These are phyloP conservation scores for Oreochromis spilurus DNA, from an alignment of 2,113 vertebrate species.

Conservation along the genomic window DNA sequence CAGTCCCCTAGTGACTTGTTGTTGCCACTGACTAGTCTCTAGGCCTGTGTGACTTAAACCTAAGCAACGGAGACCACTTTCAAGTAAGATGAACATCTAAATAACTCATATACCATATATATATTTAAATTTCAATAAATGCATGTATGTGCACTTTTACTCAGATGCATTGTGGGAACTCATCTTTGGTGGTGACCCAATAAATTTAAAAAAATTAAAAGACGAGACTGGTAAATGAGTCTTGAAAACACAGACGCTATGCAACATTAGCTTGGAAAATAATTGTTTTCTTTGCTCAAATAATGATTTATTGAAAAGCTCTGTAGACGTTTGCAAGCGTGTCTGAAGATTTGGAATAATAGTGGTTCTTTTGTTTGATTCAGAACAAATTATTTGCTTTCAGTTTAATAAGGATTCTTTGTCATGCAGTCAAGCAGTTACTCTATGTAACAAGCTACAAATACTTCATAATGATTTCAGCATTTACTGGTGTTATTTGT, in stretches of 20 bases:
- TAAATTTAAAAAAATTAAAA: neutral
- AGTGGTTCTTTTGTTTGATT: neutral
- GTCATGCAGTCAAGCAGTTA: neutral
- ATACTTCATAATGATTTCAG: neutral
- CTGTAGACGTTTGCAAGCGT: neutral
- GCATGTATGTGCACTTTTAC: neutral
- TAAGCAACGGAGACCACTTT: neutral
- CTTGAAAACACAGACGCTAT: conserved; percentile 23
- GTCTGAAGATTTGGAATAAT: neutral
- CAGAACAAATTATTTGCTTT: neutral
- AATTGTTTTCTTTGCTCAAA: conserved; percentile 45
- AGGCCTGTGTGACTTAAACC: neutral
- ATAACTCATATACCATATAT: neutral
- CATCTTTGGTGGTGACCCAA: neutral
- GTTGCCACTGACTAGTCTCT: neutral
- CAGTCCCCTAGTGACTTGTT: fast-evolving
- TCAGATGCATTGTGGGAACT: neutral
- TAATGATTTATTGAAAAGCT: conserved; percentile 38
- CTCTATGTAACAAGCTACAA: neutral
- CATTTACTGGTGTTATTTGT: neutral
- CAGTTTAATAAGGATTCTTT: neutral
- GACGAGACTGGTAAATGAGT: conserved; percentile 31
- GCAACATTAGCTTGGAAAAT: conserved; percentile 41
- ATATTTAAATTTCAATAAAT: neutral
- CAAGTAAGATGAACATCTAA: neutral